These are phyloP conservation scores for Tenualosa ilisha DNA, from an alignment of 2,797 vertebrate species.

Conservation along the genomic window DNA sequence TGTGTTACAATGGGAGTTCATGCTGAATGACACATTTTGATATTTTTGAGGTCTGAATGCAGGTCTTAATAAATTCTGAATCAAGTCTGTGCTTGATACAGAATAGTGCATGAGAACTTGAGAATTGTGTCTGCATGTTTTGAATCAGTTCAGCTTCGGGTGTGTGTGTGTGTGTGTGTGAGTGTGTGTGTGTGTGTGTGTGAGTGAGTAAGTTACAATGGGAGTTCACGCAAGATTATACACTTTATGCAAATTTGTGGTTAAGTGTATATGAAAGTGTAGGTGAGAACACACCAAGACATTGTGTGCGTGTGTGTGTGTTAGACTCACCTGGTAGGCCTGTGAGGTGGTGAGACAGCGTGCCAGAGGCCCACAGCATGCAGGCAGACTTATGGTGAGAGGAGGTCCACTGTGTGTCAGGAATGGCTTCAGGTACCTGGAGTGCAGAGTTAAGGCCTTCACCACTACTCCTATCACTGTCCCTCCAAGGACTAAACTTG, in stretches of 20 bases:
- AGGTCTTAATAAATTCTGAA: no score
- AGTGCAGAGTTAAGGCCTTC: slow-evolving; percentile 60
- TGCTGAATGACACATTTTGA: no score
- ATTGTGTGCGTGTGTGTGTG: slow-evolving; percentile 25
- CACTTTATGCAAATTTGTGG: no score
- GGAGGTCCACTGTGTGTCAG: slow-evolving; percentile 93
- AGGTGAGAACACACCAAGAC: no score
- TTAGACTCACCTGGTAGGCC: slow-evolving; percentile 83
- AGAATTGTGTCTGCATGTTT: no score
- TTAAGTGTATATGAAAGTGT: no score
- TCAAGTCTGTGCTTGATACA: no score
- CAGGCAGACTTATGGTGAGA: slow-evolving; percentile 85
- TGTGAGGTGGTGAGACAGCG: slow-evolving; percentile 90
- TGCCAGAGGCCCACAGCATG: slow-evolving; percentile 88
- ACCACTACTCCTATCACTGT: neutral
- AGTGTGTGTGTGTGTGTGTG: neutral
- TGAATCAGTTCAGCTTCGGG: neutral
- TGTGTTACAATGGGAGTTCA: no score
- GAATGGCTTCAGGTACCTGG: slow-evolving; percentile 92
- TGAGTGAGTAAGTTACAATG: neutral
- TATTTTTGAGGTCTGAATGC: no score
- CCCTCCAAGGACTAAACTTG: neutral
- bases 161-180: neutral
- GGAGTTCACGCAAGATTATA: no score
- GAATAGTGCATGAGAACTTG: no score